phyloP scores from a whole-genome alignment of 2,113 vertebrate genomes.

The Scytalopus superciliaris region DNA sequence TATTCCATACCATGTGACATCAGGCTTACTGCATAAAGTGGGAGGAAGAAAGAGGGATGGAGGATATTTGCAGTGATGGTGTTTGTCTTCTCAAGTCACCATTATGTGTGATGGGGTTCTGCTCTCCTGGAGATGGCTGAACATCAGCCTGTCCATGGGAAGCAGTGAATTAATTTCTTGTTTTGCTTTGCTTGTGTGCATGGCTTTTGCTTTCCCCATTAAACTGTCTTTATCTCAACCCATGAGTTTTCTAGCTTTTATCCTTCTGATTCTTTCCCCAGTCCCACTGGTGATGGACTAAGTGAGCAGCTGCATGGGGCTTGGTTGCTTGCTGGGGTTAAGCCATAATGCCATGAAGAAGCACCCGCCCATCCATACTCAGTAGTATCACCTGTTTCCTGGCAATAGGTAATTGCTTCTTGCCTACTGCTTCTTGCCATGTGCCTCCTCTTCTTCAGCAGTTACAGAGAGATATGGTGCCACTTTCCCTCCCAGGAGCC shows the following conservation, averaged over 20 bases:
- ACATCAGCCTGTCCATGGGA: neutral
- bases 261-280: neutral
- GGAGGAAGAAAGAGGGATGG: neutral
- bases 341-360: neutral
- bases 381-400: neutral
- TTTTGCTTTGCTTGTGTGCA: neutral
- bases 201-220: neutral
- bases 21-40: neutral
- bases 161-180: neutral
- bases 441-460: neutral
- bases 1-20: neutral
- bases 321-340: neutral
- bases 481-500: neutral
- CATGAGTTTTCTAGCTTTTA: neutral
- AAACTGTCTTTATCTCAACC: neutral
- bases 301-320: rapidly evolving
- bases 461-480: neutral
- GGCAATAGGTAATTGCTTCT: neutral
- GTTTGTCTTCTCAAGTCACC: neutral
- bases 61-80: neutral
- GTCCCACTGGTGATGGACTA: neutral
- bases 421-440: neutral
- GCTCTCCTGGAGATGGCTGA: neutral
- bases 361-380: neutral
- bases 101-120: neutral